phyloP scores from a whole-genome alignment of 2,888 invertebrate genomes.

The Taphrorychus bicolor region DNA sequence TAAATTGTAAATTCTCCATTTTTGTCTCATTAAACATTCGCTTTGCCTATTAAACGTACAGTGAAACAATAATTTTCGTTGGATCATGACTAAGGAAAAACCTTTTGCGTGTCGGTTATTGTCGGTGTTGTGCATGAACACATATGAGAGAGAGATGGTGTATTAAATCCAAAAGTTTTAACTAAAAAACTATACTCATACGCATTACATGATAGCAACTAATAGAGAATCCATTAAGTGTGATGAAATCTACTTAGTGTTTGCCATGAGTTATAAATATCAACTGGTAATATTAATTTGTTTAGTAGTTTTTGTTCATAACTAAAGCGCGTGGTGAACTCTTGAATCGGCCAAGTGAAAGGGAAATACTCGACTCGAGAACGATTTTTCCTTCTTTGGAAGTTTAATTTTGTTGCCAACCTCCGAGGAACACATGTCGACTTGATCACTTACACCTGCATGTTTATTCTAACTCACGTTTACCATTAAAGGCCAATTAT shows the following conservation, averaged over 20 bases:
- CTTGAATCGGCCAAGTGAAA: conserved; percentile 18
- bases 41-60: not conserved
- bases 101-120: not conserved
- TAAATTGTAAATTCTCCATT: conserved; percentile 12
- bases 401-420: conserved; percentile 31
- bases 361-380: conserved; percentile 19
- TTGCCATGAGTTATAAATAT: conserved; percentile 8
- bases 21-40: conserved; percentile 8
- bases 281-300: conserved; percentile 9
- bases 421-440: conserved; percentile 27
- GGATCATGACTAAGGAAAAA: conserved; percentile 6
- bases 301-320: conserved; percentile 5
- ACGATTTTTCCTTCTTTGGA: conserved; percentile 23
- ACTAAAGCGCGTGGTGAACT: conserved; percentile 9
- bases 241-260: not conserved
- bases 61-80: not conserved
- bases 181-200: too few relatives aligned
- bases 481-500: too few relatives aligned
- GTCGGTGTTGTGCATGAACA: not conserved
- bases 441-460: conserved; percentile 16
- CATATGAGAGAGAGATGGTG: too few relatives aligned
- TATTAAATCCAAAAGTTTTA: too few relatives aligned
- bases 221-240: not conserved
- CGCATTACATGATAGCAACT: too few relatives aligned
- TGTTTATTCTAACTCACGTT: too few relatives aligned